phyloP scores from a whole-genome alignment of 2,797 vertebrate genomes.

The Oryzias sinensis region DNA sequence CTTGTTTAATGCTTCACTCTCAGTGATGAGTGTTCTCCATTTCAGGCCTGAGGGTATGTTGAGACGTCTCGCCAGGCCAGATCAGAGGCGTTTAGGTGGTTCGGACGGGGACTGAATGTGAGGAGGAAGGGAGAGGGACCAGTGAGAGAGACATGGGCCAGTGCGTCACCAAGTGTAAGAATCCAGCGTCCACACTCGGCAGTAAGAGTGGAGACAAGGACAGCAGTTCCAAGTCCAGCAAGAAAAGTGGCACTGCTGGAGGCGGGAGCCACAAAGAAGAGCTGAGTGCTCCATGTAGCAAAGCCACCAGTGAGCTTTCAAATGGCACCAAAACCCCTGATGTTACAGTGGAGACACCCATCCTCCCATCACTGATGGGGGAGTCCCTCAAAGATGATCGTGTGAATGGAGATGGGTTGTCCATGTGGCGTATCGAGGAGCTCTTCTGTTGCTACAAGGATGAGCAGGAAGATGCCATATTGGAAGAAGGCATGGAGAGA shows the following conservation, averaged over 20 bases:
- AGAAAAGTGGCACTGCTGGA: slow-evolving; percentile 76
- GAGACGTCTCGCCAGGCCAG: slow-evolving; percentile 80
- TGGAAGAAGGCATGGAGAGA: slow-evolving; percentile 98
- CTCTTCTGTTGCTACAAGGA: slow-evolving; percentile 94
- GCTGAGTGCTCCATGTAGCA: slow-evolving; percentile 76
- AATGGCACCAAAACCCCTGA: slow-evolving; percentile 94
- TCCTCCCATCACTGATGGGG: slow-evolving; percentile 69
- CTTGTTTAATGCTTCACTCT: not conserved
- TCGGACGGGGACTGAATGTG: slow-evolving; percentile 80
- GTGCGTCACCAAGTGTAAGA: slow-evolving; percentile 99
- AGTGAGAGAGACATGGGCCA: slow-evolving; percentile 90
- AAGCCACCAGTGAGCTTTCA: slow-evolving; percentile 86
- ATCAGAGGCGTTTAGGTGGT: slow-evolving; percentile 80
- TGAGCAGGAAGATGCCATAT: slow-evolving; percentile 91
- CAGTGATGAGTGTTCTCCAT: slow-evolving; percentile 6
- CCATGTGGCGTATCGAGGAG: slow-evolving; percentile 85
- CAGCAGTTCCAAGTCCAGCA: slow-evolving; percentile 86
- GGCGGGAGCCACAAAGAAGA: slow-evolving; percentile 87
- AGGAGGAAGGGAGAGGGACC: slow-evolving; percentile 65
- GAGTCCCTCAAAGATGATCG: slow-evolving; percentile 82
- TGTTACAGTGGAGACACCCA: slow-evolving; percentile 79
- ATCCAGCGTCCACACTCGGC: slow-evolving; percentile 96
- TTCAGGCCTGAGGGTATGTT: slow-evolving; percentile 86
- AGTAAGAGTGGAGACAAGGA: slow-evolving; percentile 99
- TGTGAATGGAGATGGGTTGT: slow-evolving; percentile 82